Evolutionary conservation across 2,888 invertebrate genomes (phyloP).

Genomic region (Drosophila basisetae): DNA sequence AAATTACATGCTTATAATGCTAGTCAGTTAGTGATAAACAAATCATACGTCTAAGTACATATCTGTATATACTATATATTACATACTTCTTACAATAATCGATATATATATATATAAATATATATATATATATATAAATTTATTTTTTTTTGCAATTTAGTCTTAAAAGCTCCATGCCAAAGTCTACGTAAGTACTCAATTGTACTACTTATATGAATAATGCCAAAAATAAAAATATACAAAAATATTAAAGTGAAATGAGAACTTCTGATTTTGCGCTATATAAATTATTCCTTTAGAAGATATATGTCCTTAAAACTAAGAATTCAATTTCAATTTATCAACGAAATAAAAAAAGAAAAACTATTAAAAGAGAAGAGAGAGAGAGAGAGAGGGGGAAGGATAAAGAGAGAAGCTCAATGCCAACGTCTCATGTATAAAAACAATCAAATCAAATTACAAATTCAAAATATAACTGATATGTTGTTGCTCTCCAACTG

Average conservation of each 20-base stretch:
- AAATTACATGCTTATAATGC: conserved; percentile 46
- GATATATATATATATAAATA: conserved; percentile 21
- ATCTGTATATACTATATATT: conserved; percentile 34
- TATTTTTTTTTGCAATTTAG: conserved; percentile 40
- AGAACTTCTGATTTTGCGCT: neutral
- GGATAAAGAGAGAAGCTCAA: neutral
- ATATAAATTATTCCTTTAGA: neutral
- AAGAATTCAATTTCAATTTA: neutral
- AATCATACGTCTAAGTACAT: conserved; percentile 27
- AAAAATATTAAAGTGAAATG: conserved; percentile 21
- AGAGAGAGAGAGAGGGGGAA: neutral
- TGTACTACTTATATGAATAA: conserved; percentile 38
- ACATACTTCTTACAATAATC: conserved; percentile 7
- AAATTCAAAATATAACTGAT: neutral
- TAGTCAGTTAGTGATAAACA: conserved; percentile 62
- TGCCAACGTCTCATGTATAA: neutral
- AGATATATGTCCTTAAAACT: neutral
- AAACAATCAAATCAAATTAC: neutral
- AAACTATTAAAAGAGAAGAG: neutral
- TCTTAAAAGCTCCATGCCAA: conserved; percentile 45
- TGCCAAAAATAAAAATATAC: conserved; percentile 47
- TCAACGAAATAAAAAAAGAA: neutral
- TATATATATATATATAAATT: conserved; percentile 20
- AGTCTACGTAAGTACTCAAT: conserved; percentile 42
- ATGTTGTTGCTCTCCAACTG: neutral